These are phyloP conservation scores for Chiroxiphia lanceolata DNA, from an alignment of 2,797 vertebrate species.

Conservation along the genomic window DNA sequence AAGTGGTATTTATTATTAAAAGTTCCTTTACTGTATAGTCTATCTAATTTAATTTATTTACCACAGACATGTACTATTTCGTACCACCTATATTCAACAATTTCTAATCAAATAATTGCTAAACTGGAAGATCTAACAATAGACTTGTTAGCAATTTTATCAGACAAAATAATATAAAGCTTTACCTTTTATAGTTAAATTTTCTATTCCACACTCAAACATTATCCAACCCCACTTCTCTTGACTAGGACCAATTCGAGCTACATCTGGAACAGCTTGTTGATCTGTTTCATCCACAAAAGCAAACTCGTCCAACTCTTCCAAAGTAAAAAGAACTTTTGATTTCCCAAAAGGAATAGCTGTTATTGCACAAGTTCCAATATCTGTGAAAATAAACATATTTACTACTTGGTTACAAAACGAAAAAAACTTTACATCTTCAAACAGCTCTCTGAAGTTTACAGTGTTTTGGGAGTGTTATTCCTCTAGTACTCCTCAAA, in stretches of 20 bases:
- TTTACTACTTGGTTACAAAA: neutral
- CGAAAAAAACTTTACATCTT: neutral
- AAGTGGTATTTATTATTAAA: neutral
- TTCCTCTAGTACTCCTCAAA: neutral
- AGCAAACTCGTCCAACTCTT: slow-evolving; percentile 93
- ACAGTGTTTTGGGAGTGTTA: neutral
- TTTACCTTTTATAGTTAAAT: slow-evolving; percentile 95
- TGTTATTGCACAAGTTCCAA: slow-evolving; percentile 94
- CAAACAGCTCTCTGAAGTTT: neutral
- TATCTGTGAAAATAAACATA: slow-evolving; percentile 78
- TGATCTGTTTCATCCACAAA: slow-evolving; percentile 92
- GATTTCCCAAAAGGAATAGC: slow-evolving; percentile 98
- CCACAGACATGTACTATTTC: neutral
- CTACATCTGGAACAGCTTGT: slow-evolving; percentile 80
- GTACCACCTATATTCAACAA: neutral
- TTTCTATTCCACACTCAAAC: slow-evolving; percentile 99
- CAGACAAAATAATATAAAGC: neutral
- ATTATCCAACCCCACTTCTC: slow-evolving; percentile 99
- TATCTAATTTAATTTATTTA: neutral
- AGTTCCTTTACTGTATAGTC: neutral
- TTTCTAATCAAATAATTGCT: neutral
- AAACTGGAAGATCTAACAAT: neutral
- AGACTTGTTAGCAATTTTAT: neutral
- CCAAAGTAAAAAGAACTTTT: slow-evolving; percentile 96
- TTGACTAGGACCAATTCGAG: slow-evolving; percentile 81